phyloP scores from a whole-genome alignment of 2,797 vertebrate genomes.

The Dicrostonyx torquatus region DNA sequence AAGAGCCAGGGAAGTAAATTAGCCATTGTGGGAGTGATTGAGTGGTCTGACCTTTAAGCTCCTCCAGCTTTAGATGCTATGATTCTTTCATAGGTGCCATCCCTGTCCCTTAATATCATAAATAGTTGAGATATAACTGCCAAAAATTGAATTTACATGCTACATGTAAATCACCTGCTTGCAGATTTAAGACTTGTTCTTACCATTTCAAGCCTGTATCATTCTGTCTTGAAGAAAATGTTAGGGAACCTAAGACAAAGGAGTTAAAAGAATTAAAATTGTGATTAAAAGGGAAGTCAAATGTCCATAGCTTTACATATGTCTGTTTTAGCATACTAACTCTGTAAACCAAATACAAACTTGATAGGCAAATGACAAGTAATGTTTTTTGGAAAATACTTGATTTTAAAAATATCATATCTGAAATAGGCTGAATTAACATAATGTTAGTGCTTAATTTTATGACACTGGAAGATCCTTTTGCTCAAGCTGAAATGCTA shows the following conservation, averaged over 20 bases:
- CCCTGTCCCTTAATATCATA: conserved; percentile 48
- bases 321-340: neutral
- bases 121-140: conserved; percentile 72
- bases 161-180: conserved; percentile 62
- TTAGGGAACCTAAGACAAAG: conserved; percentile 9
- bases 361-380: neutral
- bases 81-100: conserved; percentile 67
- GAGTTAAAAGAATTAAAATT: neutral
- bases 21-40: conserved; percentile 63
- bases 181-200: conserved; percentile 6
- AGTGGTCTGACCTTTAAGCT: conserved; percentile 66
- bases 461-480: neutral
- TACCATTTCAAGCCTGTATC: conserved; percentile 29
- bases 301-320: neutral
- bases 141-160: conserved; percentile 59
- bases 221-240: conserved; percentile 33
- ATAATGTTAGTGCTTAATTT: conserved; percentile 22
- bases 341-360: neutral
- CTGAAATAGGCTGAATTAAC: neutral
- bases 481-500: conserved; percentile 20
- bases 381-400: neutral
- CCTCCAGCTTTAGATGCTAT: conserved; percentile 54
- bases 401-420: neutral
- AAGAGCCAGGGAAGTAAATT: conserved; percentile 69
- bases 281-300: neutral